phyloP scores from a whole-genome alignment of 2,113 vertebrate species.

The Paraplagusia blochii region DNA sequence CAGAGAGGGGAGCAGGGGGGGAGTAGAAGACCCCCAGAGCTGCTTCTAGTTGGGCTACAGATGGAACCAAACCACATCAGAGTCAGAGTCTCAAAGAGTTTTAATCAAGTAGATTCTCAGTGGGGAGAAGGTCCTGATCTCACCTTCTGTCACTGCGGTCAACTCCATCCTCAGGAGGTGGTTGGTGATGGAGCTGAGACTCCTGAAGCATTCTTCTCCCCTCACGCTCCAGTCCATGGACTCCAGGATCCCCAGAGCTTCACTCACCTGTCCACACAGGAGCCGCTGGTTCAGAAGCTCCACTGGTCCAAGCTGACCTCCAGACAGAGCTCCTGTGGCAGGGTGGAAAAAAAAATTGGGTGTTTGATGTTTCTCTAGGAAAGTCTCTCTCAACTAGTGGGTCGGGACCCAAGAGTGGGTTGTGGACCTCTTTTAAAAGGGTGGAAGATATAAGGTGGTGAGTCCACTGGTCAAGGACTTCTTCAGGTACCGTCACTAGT shows the following conservation, averaged over 20 bases:
- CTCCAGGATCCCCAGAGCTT: conserved; percentile 84
- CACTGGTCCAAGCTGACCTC: conserved; percentile 77
- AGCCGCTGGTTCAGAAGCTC: conserved; percentile 87
- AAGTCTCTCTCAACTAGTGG: too few species aligned
- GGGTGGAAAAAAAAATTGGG: too few species aligned
- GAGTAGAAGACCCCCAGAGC: conserved; percentile 91
- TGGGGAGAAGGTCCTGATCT: background rate
- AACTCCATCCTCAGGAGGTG: conserved; percentile 89
- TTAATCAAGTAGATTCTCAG: too few species aligned
- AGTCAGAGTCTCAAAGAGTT: background rate
- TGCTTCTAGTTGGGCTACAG: conserved; percentile 88
- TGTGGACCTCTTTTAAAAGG: too few species aligned
- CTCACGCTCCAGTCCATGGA: conserved; percentile 89
- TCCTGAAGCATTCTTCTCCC: conserved; percentile 80
- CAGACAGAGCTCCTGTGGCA: conserved; percentile 79
- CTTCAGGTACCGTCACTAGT: too few species aligned
- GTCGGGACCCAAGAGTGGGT: too few species aligned
- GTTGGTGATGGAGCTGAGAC: conserved; percentile 84
- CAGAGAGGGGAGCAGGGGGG: conserved; percentile 83
- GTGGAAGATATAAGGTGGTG: too few species aligned
- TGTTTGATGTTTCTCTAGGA: too few species aligned
- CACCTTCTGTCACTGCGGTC: conserved; percentile 79
- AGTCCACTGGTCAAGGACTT: too few species aligned
- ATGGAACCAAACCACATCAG: conserved; percentile 2
- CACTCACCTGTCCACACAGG: conserved; percentile 76